Percentiles rank a stretch among this genome's conserved stretches.
Conservation (phyloP, 2,888 invertebrate genomes). For the Zeuzera pyrina region DNA sequence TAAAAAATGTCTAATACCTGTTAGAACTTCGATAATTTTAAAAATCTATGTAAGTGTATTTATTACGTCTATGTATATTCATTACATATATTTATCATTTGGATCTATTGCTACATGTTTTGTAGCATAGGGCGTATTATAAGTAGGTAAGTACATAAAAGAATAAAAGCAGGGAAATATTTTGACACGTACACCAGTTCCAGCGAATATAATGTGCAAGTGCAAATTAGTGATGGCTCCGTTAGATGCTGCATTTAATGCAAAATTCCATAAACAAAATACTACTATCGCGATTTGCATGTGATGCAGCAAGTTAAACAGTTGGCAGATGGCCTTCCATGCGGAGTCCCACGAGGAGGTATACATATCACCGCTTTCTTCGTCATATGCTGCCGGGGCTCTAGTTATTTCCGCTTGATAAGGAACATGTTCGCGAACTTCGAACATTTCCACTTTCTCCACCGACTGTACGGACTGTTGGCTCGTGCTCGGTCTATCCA, state of each 20-base stretch:
- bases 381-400: constrained; percentile 52
- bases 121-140: too few relatives aligned
- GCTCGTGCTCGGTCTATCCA: constrained; percentile 57
- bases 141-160: too few relatives aligned
- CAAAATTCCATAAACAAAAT: constrained; percentile 58
- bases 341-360: constrained; percentile 51
- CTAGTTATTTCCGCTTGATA: constrained; percentile 58
- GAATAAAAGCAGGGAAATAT: neutral
- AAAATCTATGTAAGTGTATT: too few relatives aligned
- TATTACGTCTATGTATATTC: too few relatives aligned
- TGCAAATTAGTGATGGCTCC: constrained; percentile 57
- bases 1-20: too few relatives aligned
- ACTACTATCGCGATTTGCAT: constrained; percentile 62
- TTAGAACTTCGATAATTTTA: too few relatives aligned
- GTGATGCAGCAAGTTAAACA: constrained; percentile 59
- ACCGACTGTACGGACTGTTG: constrained; percentile 32
- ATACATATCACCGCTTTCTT: constrained; percentile 48
- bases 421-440: constrained; percentile 62
- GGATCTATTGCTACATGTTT: too few relatives aligned
- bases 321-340: constrained; percentile 55
- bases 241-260: constrained; percentile 46
- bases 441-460: constrained; percentile 56
- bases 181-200: constrained; percentile 57
- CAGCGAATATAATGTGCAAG: constrained; percentile 61
- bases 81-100: too few relatives aligned